Evolutionary conservation across 2,888 invertebrate species (phyloP).

Genomic region (Flabesymbios commensalis): DNA sequence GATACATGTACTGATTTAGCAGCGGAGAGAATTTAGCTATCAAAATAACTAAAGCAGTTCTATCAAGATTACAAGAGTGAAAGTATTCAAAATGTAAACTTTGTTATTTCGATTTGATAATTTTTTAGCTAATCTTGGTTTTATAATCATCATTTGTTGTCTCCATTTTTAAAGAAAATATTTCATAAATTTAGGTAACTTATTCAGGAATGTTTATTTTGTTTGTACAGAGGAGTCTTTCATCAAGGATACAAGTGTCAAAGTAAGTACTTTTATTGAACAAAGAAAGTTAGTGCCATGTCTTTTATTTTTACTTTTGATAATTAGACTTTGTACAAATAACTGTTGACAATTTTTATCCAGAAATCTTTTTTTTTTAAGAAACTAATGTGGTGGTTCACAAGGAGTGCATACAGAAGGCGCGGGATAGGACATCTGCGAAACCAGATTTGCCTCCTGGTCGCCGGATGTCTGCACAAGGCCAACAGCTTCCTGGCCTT

Average conservation of each 20-base stretch:
- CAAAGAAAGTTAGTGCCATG: not conserved
- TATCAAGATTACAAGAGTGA: too few relatives aligned
- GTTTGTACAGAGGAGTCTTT: conserved; percentile 62
- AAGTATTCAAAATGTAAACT: too few relatives aligned
- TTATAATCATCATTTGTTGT: too few relatives aligned
- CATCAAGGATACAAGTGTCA: conserved; percentile 83
- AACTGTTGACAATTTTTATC: not conserved
- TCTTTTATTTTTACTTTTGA: not conserved
- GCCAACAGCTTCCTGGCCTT: too few relatives aligned
- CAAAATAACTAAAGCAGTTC: too few relatives aligned
- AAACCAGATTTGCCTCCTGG: not conserved
- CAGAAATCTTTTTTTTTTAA: conserved; percentile 26
- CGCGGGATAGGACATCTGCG: conserved; percentile 24
- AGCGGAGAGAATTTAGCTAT: too few relatives aligned
- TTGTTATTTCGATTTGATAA: too few relatives aligned
- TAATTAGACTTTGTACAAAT: not conserved
- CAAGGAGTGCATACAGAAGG: conserved; percentile 79
- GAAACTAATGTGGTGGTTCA: conserved; percentile 80
- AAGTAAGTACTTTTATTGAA: conserved; percentile 58
- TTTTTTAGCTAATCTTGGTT: too few relatives aligned
- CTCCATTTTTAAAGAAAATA: too few relatives aligned
- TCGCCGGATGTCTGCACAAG: not conserved
- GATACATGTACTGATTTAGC: too few relatives aligned
- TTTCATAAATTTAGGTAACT: too few relatives aligned
- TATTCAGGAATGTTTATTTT: too few relatives aligned